Base-by-base conservation (phyloP, 2,113 vertebrate genomes). In the Microcebus murinus region DNA sequence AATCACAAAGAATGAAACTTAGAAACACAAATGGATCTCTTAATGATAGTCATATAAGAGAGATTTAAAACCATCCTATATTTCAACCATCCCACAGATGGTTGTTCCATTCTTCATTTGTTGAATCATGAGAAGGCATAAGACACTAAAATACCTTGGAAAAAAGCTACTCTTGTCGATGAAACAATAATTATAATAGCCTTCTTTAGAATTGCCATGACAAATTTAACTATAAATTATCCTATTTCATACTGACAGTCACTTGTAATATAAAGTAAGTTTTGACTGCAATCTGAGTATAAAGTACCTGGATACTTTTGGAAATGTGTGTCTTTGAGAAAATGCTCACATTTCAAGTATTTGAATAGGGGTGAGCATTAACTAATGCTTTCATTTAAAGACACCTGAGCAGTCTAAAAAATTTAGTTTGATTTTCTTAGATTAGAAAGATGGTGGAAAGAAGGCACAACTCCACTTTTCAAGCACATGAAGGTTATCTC, bases 191-290 rank as follows among this genome's bases (percentile, higher is more conserved):
- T 79, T 95, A 68, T 15, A 67, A 89, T 74, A 71, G 45, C 50
- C 68, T 93, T 88, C 83, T 87, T 82, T 42, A 81, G 77, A 97
- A 94, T 77, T 88, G 88, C 70, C 20, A 8, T 82, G 90, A 68
- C 73, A 90, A 50, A 31, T 80, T 96, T 82, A 82, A 79, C 34
- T 94, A 77, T 94, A 73, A 94, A 84, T 74, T 59, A 81, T 81
- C 88, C 65, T 93, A 45, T 39, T 84, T 96, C 59, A 92, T 68
- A 76, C 52, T 65, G 34, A 73, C 93, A 93, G 15, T 45, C 36
- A 73, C 52, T 80, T 79, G 27, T 77, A 90, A 42, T 23, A 13
- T 27, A 84, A 83, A 76, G 36, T 92, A 73, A 81, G 6, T 82
- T 89, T 95, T 67, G 27, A 71, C 65, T 84, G 21, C 50, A 80